These are phyloP conservation scores for Epinotia demarniana DNA, from an alignment of 2,888 invertebrate genomes.

Conservation along the genomic window DNA sequence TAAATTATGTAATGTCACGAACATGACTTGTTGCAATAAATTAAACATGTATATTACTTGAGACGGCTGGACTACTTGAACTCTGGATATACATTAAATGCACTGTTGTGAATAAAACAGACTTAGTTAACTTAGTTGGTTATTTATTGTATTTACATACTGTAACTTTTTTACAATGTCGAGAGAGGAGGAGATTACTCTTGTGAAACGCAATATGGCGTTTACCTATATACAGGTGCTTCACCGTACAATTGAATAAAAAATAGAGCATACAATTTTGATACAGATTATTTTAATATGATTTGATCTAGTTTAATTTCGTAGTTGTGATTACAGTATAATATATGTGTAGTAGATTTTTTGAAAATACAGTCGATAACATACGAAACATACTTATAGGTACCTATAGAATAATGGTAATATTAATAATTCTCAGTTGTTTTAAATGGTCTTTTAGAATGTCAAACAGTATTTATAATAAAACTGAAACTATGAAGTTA, in stretches of 20 bases:
- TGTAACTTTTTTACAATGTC: slow-evolving; percentile 19
- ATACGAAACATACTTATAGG: slow-evolving; percentile 40
- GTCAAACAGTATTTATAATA: slow-evolving; percentile 38
- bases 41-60: slow-evolving; percentile 45
- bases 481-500: slow-evolving; percentile 29
- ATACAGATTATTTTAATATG: slow-evolving; percentile 32
- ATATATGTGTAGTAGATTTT: slow-evolving; percentile 41
- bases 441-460: slow-evolving; percentile 37
- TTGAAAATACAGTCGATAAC: slow-evolving; percentile 43
- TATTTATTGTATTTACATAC: slow-evolving; percentile 35
- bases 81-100: slow-evolving; percentile 40
- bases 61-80: slow-evolving; percentile 54
- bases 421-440: slow-evolving; percentile 37
- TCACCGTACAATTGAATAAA: slow-evolving; percentile 28
- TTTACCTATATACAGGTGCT: slow-evolving; percentile 45
- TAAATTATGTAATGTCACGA: slow-evolving; percentile 34
- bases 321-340: slow-evolving; percentile 43
- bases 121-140: slow-evolving; percentile 37
- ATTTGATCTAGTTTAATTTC: slow-evolving; percentile 39
- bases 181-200: slow-evolving; percentile 29
- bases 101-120: slow-evolving; percentile 30
- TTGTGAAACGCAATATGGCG: slow-evolving; percentile 26
- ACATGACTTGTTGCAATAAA: slow-evolving; percentile 22
- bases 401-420: slow-evolving; percentile 42
- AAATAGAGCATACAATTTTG: slow-evolving; percentile 9